These are phyloP conservation scores for Henicopernis longicauda DNA, from an alignment of 2,113 vertebrate species.

Conservation along the genomic window DNA sequence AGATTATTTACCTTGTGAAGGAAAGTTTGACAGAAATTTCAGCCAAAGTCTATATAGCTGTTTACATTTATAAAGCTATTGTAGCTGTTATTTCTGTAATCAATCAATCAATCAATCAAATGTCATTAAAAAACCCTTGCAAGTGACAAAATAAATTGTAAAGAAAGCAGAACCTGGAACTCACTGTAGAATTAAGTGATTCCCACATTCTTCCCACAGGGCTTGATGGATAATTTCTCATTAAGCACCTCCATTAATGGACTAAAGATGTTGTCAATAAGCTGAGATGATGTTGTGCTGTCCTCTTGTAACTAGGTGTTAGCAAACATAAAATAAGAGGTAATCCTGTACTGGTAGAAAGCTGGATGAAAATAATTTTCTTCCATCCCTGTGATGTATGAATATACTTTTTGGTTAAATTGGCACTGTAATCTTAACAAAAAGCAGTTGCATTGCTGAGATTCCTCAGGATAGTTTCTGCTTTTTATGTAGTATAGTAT, in stretches of 20 bases:
- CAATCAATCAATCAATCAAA: neutral
- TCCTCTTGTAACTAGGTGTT: neutral
- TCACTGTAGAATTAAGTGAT: neutral
- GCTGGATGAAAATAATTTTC: neutral
- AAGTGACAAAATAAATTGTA: neutral
- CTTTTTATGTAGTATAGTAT: neutral
- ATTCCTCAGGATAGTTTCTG: neutral
- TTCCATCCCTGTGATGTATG: neutral
- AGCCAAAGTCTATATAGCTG: neutral
- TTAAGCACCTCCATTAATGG: neutral
- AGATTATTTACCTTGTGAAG: neutral
- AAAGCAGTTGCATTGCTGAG: neutral
- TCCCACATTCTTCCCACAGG: neutral
- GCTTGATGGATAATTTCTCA: neutral
- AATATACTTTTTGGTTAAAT: neutral
- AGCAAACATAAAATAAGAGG: neutral
- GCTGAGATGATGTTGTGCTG: neutral
- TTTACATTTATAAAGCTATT: neutral
- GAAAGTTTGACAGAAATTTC: neutral
- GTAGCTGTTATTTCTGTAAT: neutral
- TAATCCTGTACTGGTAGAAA: neutral
- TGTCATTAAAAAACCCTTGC: neutral
- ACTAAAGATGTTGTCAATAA: neutral
- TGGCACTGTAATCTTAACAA: neutral
- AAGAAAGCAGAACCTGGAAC: neutral